Base-by-base conservation (phyloP, 1,140 invertebrate genomes). In the Drosophila navojoa region DNA sequence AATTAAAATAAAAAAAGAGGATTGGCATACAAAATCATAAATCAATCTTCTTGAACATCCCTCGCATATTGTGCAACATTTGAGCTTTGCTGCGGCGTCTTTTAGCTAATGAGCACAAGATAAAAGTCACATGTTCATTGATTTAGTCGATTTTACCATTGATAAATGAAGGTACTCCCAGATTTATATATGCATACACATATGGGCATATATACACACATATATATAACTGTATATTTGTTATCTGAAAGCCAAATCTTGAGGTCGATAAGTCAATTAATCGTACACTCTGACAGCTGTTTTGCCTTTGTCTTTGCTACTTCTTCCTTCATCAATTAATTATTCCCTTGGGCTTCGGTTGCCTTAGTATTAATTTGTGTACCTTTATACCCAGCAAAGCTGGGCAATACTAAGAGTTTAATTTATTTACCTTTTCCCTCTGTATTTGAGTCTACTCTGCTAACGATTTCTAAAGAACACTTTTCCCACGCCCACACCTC, bases 261-360 rank as follows among this genome's bases (percentile, higher is more conserved):
- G 71, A 54, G 67, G 71, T 73, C 76, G 76, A 76, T 72, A 84
- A 79, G 76, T 81, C 76, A 84, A 82, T 82, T 82, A 82, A 82
- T 81, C 47, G 66, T 71, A 62, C 42, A 57, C 52, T 66, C 15
- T 32, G 50, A 25, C 1, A 29, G n/a, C 27, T 64, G 19, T 42
- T 19, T 57, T 54, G 77, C 53, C 67, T 45, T 64, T 73, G 54
- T 38, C 32, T 49, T 29, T 7, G 4, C 9, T 11, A 4, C 13
- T 16, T 11, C 9, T 44, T 0, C 22, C 11, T 13, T 52, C 19
- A n/a, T 25, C 57, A 59, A 29, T 47, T 61, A 25, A 61, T 61
- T 61, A 61, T 38, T 38, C 35, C 35, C 6, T 11, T 11, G 11
- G 35, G 35, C 35, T 0, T 38, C 1, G 6, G 29, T 9, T 38